Percentiles rank a stretch among this genome's conserved stretches.
phyloP scores from a whole-genome alignment of 2,888 invertebrate species.

The Nemapogon koenigi region DNA sequence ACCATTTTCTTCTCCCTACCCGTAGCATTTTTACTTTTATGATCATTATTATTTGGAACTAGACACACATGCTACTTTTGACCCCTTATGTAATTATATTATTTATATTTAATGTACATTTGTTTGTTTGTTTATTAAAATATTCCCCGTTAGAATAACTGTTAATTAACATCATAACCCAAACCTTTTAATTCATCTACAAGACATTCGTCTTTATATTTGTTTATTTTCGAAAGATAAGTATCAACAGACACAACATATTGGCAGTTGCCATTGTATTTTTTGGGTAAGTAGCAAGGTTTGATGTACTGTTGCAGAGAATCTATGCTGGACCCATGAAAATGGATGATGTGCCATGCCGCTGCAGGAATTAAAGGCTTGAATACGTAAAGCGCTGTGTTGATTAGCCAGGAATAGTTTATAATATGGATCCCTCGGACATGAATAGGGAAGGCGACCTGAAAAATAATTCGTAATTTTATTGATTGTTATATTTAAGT shows the following conservation, averaged over 20 bases:
- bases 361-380: slow-evolving; percentile 74
- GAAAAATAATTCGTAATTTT: slow-evolving; percentile 22
- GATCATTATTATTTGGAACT: too few species aligned
- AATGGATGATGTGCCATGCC: slow-evolving; percentile 62
- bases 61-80: too few species aligned
- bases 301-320: slow-evolving; percentile 44
- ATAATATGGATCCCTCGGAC: slow-evolving; percentile 77
- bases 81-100: too few species aligned
- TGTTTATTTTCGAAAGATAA: slow-evolving; percentile 63
- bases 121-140: too few species aligned
- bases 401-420: slow-evolving; percentile 80
- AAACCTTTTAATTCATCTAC: slow-evolving; percentile 67
- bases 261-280: slow-evolving; percentile 58
- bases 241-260: slow-evolving; percentile 68
- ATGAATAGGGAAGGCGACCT: slow-evolving; percentile 76
- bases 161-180: slow-evolving; percentile 62
- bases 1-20: too few species aligned
- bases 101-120: too few species aligned
- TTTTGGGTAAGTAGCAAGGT: slow-evolving; percentile 39
- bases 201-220: slow-evolving; percentile 56
- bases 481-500: too few species aligned
- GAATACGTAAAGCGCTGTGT: slow-evolving; percentile 76
- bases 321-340: slow-evolving; percentile 42
- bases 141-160: too few species aligned
- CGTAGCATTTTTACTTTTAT: too few species aligned